Evolutionary conservation across 2,797 vertebrate genomes (phyloP), one percentile per base, ranked within the genome.

Genomic region (Peromyscus attwateri): DNA sequence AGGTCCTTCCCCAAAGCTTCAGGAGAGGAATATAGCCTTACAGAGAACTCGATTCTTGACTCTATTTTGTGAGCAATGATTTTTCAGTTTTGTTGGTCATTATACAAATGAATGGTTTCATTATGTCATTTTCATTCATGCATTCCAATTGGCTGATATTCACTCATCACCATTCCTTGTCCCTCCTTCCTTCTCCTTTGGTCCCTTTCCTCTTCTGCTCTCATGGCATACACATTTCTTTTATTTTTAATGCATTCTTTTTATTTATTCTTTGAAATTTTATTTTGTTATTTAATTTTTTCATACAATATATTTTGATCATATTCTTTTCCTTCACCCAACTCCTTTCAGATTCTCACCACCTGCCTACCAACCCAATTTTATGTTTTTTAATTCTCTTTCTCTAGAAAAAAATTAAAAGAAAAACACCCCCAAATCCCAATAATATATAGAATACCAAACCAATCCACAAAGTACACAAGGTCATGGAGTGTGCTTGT

Each of bases 61-160:
- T 37, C 34, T 37, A 37, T 34, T 95, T 88, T 49, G 94, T 90
- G 70, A 92, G 14, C 34, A 68, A 88, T 89, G 34, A 55, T 40
- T 85, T 46, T 34, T 66, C 80, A 40, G 14, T 49, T 66, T 68
- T 34, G 9, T 23, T 46, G 46, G 60, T 66, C 14, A 34, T 49
- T 66, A 12, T 66, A 84, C 37, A 34, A 66, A 66, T 21, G 13
- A 68, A 14, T 68, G 10, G 43, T 23, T 68, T 43, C 19, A 0
- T 49, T 19, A 23, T 34, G 43, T 31, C 82, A 23, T 34, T 46
- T 21, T 46, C 40, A 66, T 34, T 13, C 82, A 46, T 23, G 40
- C 11, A 13, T 12, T 7, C 5, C 34, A 34, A 19, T 23, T 68
- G 11, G 10, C 19, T n/a, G 66, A 7, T 49, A 23, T 14, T 46